Conservation (phyloP, 2,113 vertebrate species). For the Brachypteracias leptosomus region DNA sequence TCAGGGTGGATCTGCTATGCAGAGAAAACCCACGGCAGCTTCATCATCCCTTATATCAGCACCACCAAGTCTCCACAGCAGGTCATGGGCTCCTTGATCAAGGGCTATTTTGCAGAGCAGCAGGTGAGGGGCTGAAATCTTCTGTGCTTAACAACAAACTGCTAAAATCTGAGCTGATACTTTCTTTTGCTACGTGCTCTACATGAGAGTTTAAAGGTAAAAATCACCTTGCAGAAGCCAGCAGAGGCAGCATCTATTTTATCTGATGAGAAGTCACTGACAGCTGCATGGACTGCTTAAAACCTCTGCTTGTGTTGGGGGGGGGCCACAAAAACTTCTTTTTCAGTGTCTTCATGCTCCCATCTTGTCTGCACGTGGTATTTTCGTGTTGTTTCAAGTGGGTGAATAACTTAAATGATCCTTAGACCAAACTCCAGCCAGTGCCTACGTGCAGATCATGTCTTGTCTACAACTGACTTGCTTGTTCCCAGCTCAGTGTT, state of each 20-base stretch:
- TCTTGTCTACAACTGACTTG: not conserved
- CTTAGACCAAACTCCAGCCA: not conserved
- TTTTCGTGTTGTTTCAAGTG: not conserved
- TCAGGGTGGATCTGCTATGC: conserved; percentile 98
- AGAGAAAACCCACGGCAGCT: conserved; percentile 92
- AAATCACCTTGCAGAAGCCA: not conserved
- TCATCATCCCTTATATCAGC: conserved; percentile 91
- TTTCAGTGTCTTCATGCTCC: not conserved
- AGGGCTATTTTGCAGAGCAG: conserved; percentile 84
- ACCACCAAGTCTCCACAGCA: conserved; percentile 92
- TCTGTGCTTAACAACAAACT: not conserved
- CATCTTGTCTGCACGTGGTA: not conserved
- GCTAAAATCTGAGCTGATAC: not conserved
- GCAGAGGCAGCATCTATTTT: not conserved
- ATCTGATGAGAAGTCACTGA: not conserved
- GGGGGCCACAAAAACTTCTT: not conserved
- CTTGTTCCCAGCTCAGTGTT: not conserved
- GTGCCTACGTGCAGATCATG: not conserved
- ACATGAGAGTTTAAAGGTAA: not conserved
- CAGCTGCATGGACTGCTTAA: not conserved
- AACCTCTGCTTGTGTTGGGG: not conserved
- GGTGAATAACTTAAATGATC: not conserved
- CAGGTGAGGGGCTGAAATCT: conserved; percentile 71
- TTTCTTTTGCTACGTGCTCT: not conserved
- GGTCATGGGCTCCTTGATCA: conserved; percentile 94